Evolutionary conservation across 2,113 vertebrate species (phyloP).

Genomic region (Saimiri boliviensis): DNA sequence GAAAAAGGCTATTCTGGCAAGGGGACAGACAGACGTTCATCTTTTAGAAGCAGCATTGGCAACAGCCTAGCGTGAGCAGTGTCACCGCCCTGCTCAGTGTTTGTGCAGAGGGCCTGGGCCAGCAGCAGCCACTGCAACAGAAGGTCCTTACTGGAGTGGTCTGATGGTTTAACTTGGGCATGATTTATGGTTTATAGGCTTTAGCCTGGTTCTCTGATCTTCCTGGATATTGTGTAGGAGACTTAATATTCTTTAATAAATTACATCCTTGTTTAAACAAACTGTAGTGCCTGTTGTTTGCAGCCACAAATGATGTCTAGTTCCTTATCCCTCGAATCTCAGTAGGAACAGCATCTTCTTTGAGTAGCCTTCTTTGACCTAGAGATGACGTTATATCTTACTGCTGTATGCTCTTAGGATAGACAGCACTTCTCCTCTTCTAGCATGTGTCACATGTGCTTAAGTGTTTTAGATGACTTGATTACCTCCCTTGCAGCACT

Average conservation of each 20-base stretch:
- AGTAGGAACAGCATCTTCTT: background rate
- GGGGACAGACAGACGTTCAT: background rate
- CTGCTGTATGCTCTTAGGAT: background rate
- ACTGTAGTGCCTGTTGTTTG: background rate
- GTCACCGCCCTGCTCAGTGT: background rate
- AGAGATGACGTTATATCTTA: background rate
- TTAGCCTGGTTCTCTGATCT: background rate
- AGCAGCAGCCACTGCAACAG: background rate
- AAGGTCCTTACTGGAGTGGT: background rate
- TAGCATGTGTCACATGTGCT: background rate
- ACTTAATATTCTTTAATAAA: conserved; percentile 4
- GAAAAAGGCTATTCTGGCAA: background rate
- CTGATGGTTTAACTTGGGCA: background rate
- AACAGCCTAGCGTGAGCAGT: background rate
- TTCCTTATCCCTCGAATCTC: background rate
- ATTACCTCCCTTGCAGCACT: background rate
- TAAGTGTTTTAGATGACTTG: background rate
- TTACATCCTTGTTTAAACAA: conserved; percentile 35
- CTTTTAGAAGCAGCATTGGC: background rate
- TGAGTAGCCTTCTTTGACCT: background rate
- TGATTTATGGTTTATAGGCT: background rate
- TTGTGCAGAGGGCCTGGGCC: background rate
- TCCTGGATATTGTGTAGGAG: background rate
- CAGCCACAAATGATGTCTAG: background rate
- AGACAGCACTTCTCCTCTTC: background rate